Base-by-base conservation (phyloP, 2,888 invertebrate species). In the Protodeltote pygarga region DNA sequence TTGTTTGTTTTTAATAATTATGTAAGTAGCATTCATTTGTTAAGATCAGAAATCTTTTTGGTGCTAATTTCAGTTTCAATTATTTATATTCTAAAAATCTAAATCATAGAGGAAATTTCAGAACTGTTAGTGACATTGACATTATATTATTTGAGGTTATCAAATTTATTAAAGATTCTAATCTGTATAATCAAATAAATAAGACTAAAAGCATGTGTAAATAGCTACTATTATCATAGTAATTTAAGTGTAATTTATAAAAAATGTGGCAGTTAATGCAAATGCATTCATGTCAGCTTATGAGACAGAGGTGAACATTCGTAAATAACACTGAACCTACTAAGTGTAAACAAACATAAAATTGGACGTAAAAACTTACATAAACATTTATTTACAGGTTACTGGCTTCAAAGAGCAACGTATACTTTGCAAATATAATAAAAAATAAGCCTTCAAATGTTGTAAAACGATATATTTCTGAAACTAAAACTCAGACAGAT, bases 191-290 rank as follows among this genome's bases (percentile, higher is more conserved):
- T 52, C 44, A 40, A 41, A 39, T 59, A 66, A 53, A 55, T 67
- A 54, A 55, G 44, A 65, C 24, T 59, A 44, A 72, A 81, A 80
- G 42, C 34, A 83, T 83, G 76, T 70, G 39, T 53, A 52, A 66
- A 63, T 68, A 63, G 42, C 45, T 32, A 23, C 32, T 44, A 35
- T 29, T 33, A 23, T 3, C n/a, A 29, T 34, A 57, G 17, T 24
- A 5, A 8, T 45, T 5, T 41, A 42, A 41, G 49, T 11, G 32
- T 45, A 51, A 24, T 13, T 47, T 51, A 38, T 24, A 27, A 44
- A 83, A 73, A 71, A 92, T 92, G 92, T 90, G 87, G 87, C 89
- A 89, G 35, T 77, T 91, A 74, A 38, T 91, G 33, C 85, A 88
- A 70, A 69, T 68, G 37, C 79, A 83, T 13, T 82, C 87, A 11